Base-by-base conservation (phyloP, 2,113 vertebrate genomes). In the Collichthys lucidus region DNA sequence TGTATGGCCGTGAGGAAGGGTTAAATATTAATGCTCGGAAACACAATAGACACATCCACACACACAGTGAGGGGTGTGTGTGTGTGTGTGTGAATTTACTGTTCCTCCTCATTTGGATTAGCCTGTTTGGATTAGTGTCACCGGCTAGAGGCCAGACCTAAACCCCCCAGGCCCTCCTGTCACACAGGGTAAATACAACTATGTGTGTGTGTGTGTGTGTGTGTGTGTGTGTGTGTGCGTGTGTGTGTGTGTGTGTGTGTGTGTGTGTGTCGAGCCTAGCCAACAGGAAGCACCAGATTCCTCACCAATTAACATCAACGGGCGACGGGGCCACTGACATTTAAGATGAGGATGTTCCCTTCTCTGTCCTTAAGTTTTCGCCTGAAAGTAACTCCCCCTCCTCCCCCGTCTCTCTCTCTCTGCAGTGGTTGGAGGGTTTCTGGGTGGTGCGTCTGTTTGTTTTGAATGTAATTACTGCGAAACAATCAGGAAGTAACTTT, bases 61-160 rank as follows among this genome's bases (percentile, higher is more conserved):
- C 63, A 65, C 57, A 64, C 55, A 24, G 14, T 9, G 35, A 75
- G 35, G 76, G 26, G 35, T 15, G 67, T 19, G 67, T 75, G 76
- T 44, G 57, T 71, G 70, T 59, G 76, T 79, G 83, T 71, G 82
- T 68, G 66, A 68, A 84, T 85, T 77, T 83, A 80, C 62, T 10
- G 67, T 88, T 93, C 80, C 83, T 85, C 83, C 82, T 93, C 74
- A 86, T 93, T 92, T 91, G 82, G 76, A 69, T 85, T 85, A 93
- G 92, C 88, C 90, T 80, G 89, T 92, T 91, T 92, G 86, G 89
- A 92, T 92, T 90, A 93, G 84, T 91, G 92, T 93, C 89, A 93
- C 61, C 86, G 80, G 83, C 80, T 69, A 82, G 83, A 90, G 90
- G 87, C 86, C 86, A 89, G 88, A 80, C 83, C 88, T 73, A 74